Base-by-base conservation (phyloP, 2,888 invertebrate species). In the Pogonocherus hispidulus region DNA sequence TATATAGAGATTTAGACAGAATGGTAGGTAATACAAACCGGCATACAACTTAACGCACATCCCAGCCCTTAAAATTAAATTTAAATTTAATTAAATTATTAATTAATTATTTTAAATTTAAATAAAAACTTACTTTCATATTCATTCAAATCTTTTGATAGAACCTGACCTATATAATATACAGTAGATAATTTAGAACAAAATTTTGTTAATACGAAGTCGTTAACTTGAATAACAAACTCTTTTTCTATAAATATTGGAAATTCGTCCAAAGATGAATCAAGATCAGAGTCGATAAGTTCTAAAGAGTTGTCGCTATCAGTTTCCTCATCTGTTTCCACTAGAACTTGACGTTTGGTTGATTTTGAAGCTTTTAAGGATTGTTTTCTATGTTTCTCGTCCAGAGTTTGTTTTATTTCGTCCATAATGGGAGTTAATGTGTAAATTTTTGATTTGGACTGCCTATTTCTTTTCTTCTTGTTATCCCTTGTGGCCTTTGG, bases 271-370 rank as follows among this genome's bases (percentile, higher is more conserved):
- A 51, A 51, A 11, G 19, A 51, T 14, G 51, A 51, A 51, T 51
- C 51, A 51, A 51, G 16, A 51, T 51, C 51, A 18, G 51, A 51
- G 51, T 51, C 51, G 51, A 51, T 51, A 18, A 51, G 51, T 51
- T 51, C 51, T 23, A 51, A 51, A 23, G 51, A 51, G 51, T 14
- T n/a, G 19, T 51, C 51, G 19, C 19, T 51, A 51, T 19, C 51
- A 51, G 19, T 51, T 51, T 51, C 51, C 16, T 51, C 51, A 51
- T 51, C 51, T 3, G 19, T 51, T 5, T 51, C 51, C 19, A 51
- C 19, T 51, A 51, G 51, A 51, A 51, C 18, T 51, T 4, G 9
- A 51, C 19, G 51, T 16, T 51, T 51, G 51, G 19, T 51, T 14
- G 51, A 51, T n/a, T 16, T 51, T 51, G 16, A 16, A 6, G 19